A percentile compares a stretch with the other conserved stretches of the same genome.
These are phyloP conservation scores for Eumacrocentrus americanus DNA, from an alignment of 2,888 invertebrate genomes.

Conservation along the genomic window DNA sequence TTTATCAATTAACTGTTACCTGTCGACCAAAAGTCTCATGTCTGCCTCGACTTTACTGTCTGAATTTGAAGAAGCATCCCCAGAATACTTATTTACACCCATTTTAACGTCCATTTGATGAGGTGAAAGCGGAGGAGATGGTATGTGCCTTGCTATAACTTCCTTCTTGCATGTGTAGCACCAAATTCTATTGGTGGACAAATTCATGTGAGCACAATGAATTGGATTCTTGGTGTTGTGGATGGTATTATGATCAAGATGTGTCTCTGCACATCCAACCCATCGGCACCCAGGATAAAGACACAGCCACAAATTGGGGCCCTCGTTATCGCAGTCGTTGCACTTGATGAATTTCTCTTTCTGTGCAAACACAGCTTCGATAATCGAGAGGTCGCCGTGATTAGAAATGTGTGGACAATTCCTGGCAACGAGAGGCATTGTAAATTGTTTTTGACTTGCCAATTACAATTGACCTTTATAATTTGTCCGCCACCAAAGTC, in stretches of 20 bases:
- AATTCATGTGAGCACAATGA: conserved; percentile 84
- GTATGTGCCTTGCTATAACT: conserved; percentile 62
- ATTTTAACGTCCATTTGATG: conserved; percentile 47
- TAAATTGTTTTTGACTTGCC: background rate
- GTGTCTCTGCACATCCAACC: conserved; percentile 83
- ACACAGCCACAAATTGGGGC: conserved; percentile 87
- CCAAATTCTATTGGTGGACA: conserved; percentile 85
- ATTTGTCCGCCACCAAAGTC: background rate
- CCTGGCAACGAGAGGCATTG: conserved; percentile 54
- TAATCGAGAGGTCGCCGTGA: conserved; percentile 50
- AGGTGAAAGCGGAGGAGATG: conserved; percentile 48
- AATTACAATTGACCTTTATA: background rate
- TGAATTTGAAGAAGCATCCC: conserved; percentile 45
- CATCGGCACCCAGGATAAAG: conserved; percentile 78
- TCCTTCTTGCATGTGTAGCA: conserved; percentile 87
- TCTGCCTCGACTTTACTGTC: conserved; percentile 45
- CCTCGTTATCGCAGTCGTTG: conserved; percentile 74
- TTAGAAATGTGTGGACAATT: conserved; percentile 55
- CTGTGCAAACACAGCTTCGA: conserved; percentile 49
- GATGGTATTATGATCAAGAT: conserved; percentile 81
- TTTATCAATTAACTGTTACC: conserved; percentile 35
- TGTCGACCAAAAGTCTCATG: conserved; percentile 40
- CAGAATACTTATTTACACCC: conserved; percentile 43
- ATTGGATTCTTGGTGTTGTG: conserved; percentile 76
- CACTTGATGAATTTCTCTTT: conserved; percentile 63